A percentile compares a stretch with the other conserved stretches of the same genome.
phyloP scores from a whole-genome alignment of 2,113 vertebrate genomes.

The Labeo rohita region DNA sequence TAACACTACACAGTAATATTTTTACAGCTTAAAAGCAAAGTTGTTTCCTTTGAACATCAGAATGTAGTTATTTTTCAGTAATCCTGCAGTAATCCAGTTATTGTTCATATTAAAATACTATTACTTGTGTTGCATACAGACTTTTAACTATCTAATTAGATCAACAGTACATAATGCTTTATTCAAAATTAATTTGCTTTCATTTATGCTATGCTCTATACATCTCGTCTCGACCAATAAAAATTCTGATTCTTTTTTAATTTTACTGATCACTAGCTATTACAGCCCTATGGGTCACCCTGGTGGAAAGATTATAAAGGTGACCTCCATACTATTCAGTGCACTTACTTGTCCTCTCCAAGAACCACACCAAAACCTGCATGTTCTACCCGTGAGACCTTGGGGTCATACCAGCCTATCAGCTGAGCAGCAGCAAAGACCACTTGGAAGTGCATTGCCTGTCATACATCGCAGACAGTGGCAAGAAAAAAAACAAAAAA shows the following conservation, averaged over 20 bases:
- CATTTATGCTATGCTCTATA: not conserved
- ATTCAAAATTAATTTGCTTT: not conserved
- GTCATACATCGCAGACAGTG: not conserved
- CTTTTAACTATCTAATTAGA: not conserved
- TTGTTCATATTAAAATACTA: too few relatives aligned
- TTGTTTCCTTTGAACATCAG: too few relatives aligned
- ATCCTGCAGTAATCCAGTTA: too few relatives aligned
- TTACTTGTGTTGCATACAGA: too few relatives aligned
- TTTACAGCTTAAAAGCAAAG: too few relatives aligned
- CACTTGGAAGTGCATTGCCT: slow-evolving; percentile 88
- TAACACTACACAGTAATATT: too few relatives aligned
- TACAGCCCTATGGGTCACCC: not conserved
- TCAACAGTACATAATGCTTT: not conserved
- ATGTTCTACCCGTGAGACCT: slow-evolving; percentile 87
- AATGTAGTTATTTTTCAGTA: too few relatives aligned
- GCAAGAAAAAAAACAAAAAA: not conserved
- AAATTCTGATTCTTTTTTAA: not conserved
- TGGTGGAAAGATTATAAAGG: not conserved
- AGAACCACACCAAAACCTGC: slow-evolving; percentile 94
- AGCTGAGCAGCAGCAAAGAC: slow-evolving; percentile 87
- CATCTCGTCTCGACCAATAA: not conserved
- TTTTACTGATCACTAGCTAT: not conserved
- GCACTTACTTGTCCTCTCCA: slow-evolving; percentile 96
- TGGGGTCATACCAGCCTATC: slow-evolving; percentile 94
- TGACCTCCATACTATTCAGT: not conserved